Evolutionary conservation across 2,113 vertebrate genomes (phyloP), one percentile per base, ranked within the genome.

Genomic region (Tretioscincus oriximinensis): DNA sequence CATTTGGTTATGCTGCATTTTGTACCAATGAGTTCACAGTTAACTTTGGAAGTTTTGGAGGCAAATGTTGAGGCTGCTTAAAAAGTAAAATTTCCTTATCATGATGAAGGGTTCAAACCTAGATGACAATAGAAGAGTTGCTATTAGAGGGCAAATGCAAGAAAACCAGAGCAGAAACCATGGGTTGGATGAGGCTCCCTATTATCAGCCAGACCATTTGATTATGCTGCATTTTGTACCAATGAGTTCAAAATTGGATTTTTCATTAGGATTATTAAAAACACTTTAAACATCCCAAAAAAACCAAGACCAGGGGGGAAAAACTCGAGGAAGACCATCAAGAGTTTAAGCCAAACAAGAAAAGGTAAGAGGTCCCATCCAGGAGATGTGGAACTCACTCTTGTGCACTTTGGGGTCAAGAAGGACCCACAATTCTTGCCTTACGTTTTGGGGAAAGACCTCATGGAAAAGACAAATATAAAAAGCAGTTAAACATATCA

Each of bases 121-220:
- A 54, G 54, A 58, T 97, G 61, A 98, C 98, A 41, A 95, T 99
- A 26, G 97, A 99, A 90, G 98, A 99, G 85, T 96, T 99, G 78
- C 95, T 99, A 24, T 97, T 94, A 88, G 98, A 99, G 87, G 97
- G 98, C 41, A 97, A 96, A 86, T 94, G 98, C 89, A 98, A 97
- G 21, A 96, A 97, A 90, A 93, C 96, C 28, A 95, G 98, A 92
- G 97, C 97, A 75, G 97, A 99, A 93, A 99, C 98, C 51, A 99
- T 99, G 98, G 98, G 98, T 77, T 99, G 98, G 98, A 95, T 99
- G 95, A 99, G 98, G 92, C 99, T 98, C 92, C 98, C 98, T 51
- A 95, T 99, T 9, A 95, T 92, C 73, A 94, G 96, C 90, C n/a
- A n/a, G n/a, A n/a, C n/a, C n/a, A n/a, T n/a, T n/a, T n/a, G n/a